Percentiles rank a stretch among this genome's conserved stretches.
Evolutionary conservation across 2,888 invertebrate genomes (phyloP).

Genomic region (Ommatoiulus sabulosus): DNA sequence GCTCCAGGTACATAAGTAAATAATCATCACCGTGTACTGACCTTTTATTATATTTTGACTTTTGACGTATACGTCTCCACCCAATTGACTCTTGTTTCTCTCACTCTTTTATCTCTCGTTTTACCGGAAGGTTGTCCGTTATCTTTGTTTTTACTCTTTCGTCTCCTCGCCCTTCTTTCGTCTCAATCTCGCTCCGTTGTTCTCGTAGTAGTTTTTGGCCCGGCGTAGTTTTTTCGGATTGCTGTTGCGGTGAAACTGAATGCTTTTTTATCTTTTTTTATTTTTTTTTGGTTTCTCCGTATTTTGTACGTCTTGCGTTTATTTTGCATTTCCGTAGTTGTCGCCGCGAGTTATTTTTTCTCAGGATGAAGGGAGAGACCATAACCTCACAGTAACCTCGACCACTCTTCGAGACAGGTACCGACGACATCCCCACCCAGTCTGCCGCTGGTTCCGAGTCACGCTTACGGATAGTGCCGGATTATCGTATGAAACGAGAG

Average conservation of each 20-base stretch:
- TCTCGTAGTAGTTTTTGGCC: background rate
- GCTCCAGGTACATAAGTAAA: conserved; percentile 55
- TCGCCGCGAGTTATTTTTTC: background rate
- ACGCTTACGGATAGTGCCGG: too few species aligned
- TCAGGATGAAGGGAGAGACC: background rate
- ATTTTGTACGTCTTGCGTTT: background rate
- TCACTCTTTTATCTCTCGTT: conserved; percentile 50
- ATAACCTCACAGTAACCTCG: too few species aligned
- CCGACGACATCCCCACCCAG: too few species aligned
- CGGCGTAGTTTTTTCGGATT: conserved; percentile 21
- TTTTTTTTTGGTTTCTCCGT: background rate
- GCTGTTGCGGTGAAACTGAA: conserved; percentile 20
- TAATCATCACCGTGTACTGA: conserved; percentile 41
- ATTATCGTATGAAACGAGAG: too few species aligned
- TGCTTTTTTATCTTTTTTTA: background rate
- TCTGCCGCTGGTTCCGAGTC: too few species aligned
- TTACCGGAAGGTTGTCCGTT: conserved; percentile 37
- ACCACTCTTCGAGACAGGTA: too few species aligned
- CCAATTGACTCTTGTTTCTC: conserved; percentile 53
- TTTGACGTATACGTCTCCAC: conserved; percentile 35
- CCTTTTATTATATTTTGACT: conserved; percentile 32
- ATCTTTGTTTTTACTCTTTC: conserved; percentile 49
- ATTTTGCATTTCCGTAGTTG: background rate
- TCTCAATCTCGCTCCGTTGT: conserved; percentile 39
- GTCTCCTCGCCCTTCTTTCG: conserved; percentile 51